Conservation (phyloP, 2,113 vertebrate genomes). For the Gulo gulo region DNA sequence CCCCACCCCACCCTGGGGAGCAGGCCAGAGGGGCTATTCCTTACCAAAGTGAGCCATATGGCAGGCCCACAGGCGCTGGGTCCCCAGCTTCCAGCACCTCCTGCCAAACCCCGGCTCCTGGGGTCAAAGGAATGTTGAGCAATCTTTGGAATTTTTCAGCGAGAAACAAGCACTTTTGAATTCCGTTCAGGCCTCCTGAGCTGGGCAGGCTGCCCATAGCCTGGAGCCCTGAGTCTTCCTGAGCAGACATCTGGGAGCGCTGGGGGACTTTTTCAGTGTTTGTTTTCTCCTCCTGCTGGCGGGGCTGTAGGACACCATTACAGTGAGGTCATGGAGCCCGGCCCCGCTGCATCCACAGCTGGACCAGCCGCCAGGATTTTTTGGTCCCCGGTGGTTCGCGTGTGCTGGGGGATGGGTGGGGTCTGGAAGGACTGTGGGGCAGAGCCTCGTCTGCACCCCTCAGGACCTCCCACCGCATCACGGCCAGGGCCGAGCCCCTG, state of each 20-base stretch:
- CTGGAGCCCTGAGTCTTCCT: constrained; percentile 6
- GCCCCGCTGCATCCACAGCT: neutral
- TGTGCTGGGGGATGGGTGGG: neutral
- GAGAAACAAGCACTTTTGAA: constrained; percentile 69
- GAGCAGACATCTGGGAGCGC: constrained; percentile 9
- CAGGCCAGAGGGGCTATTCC: neutral
- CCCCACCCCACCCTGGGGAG: neutral
- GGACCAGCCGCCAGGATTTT: neutral
- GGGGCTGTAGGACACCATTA: constrained; percentile 44
- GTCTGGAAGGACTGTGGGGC: neutral
- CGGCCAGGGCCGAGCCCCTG: rapidly evolving
- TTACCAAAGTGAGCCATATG: neutral
- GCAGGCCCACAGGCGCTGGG: neutral
- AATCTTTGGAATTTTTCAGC: constrained; percentile 76
- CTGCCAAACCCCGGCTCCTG: constrained; percentile 62
- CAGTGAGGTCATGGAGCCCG: constrained; percentile 68
- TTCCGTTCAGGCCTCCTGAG: constrained; percentile 70
- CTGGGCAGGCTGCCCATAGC: constrained; percentile 38
- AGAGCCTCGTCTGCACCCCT: neutral
- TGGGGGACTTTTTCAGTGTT: constrained; percentile 59
- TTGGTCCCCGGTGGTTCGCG: neutral
- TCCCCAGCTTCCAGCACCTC: neutral
- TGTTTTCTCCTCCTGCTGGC: constrained; percentile 71
- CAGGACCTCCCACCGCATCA: neutral
- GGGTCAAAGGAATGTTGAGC: constrained; percentile 74